Conservation (phyloP, 1,140 invertebrate genomes). For the Lepidurus packardi region DNA sequence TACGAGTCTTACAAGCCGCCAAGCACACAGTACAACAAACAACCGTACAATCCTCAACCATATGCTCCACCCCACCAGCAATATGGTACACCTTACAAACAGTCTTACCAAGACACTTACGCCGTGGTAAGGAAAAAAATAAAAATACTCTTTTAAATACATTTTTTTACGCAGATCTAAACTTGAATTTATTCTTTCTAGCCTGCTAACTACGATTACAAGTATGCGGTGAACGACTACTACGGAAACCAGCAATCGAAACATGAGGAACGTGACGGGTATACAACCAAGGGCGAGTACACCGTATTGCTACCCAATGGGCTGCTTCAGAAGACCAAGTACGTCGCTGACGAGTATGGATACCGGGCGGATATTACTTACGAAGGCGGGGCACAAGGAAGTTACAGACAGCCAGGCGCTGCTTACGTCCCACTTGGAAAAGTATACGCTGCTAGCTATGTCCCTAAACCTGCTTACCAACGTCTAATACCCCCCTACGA, state of each 20-base stretch:
- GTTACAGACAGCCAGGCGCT: neutral
- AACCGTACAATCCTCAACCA: no score
- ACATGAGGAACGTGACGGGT: slow-evolving; percentile 34
- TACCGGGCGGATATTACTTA: slow-evolving; percentile 42
- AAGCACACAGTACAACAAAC: neutral
- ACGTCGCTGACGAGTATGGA: slow-evolving; percentile 43
- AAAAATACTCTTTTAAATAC: neutral
- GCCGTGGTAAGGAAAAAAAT: neutral
- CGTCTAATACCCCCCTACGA: neutral
- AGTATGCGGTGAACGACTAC: slow-evolving; percentile 34
- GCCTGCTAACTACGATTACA: slow-evolving; percentile 32
- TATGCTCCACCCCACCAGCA: neutral
- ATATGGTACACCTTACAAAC: neutral
- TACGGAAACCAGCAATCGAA: slow-evolving; percentile 35
- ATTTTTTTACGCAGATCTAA: neutral
- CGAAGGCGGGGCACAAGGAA: slow-evolving; percentile 24
- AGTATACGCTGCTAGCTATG: neutral
- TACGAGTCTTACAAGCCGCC: neutral
- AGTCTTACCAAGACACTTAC: neutral
- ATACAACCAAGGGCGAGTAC: slow-evolving; percentile 37
- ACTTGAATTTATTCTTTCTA: neutral
- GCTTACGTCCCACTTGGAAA: neutral
- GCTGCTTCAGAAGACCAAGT: slow-evolving; percentile 39
- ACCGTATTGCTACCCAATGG: slow-evolving; percentile 39
- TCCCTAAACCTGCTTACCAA: neutral